Base-by-base conservation (phyloP, 1,140 invertebrate species). In the Papilio helenus region DNA sequence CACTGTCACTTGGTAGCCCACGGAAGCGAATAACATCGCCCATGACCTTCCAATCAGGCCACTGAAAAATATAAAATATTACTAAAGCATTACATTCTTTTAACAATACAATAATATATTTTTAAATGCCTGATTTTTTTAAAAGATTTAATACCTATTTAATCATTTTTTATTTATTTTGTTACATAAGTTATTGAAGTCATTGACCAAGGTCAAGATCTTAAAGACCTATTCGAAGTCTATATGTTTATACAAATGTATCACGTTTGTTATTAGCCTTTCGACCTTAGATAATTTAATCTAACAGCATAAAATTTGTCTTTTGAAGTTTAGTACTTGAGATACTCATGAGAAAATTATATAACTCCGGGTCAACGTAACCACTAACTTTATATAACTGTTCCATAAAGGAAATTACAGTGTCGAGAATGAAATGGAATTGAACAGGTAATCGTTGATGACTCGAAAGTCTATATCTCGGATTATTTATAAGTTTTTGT, bases 21-120 rank as follows among this genome's bases (percentile, higher is more conserved):
- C 98, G n/a, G 97, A 96, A 0, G 98, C 98, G 94, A 99, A 99
- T 3, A 99, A 94, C 98, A 99, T 99, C 0, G 98, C 97, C 98
- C 98, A 99, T 86, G 98, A 99, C 76, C 97, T 96, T 10, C 98
- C 99, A 82, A 99, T 99, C 26, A 99, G 94, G 5, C 99, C 99
- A 93, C 98, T 99, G 90, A 65, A 95, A 94, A 79, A 73, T 55
- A 49, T 7, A 49, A 49, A 39, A 39, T 3, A 39, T 5, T 39
- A 39, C 34, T 8, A 39, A 39, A 39, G 5, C 34, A 39, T 39
- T 39, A 39, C 4, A 39, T 39, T 39, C 0, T 39, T 39, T 39
- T 39, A 39, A n/a, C 7, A 39, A 39, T 39, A 39, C 34, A 39
- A 4, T 5, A 7, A 39, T 39, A 39, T 39, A 16, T 5, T 51